Conservation (phyloP, 2,888 invertebrate genomes). For the Eupithecia inturbata region DNA sequence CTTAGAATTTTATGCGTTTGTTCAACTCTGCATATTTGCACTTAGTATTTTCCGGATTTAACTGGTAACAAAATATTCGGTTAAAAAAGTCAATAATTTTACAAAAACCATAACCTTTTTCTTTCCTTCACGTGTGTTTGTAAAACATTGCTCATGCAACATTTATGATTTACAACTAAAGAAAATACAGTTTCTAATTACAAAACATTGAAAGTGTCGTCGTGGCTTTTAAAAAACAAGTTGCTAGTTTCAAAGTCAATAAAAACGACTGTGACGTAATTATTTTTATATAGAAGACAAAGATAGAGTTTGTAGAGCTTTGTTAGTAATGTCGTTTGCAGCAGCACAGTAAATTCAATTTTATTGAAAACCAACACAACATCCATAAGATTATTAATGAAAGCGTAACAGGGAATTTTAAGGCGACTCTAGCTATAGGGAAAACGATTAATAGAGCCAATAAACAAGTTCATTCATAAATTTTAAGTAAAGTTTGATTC, state of each 20-base stretch:
- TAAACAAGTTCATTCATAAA: not conserved
- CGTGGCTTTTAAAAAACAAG: not conserved
- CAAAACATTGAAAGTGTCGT: not conserved
- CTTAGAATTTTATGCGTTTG: slow-evolving; percentile 21
- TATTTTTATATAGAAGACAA: slow-evolving; percentile 12
- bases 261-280: slow-evolving; percentile 5
- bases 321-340: not conserved
- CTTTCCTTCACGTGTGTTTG: slow-evolving; percentile 26
- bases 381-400: slow-evolving; percentile 12
- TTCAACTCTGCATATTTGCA: slow-evolving; percentile 12
- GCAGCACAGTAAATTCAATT: slow-evolving; percentile 2
- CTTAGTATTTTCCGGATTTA: slow-evolving; percentile 14
- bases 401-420: not conserved
- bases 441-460: not conserved
- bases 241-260: slow-evolving; percentile 2
- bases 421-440: not conserved
- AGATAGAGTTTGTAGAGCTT: slow-evolving; percentile 2
- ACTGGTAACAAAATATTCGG: slow-evolving; percentile 22
- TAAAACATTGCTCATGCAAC: slow-evolving; percentile 10
- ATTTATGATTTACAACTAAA: not conserved
- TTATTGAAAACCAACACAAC: slow-evolving; percentile 19
- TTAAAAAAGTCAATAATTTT: not conserved
- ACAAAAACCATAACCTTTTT: not conserved
- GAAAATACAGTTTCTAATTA: not conserved
- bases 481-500: not conserved